Evolutionary conservation across 2,797 vertebrate genomes (phyloP).

Genomic region (Ammospiza maritima): DNA sequence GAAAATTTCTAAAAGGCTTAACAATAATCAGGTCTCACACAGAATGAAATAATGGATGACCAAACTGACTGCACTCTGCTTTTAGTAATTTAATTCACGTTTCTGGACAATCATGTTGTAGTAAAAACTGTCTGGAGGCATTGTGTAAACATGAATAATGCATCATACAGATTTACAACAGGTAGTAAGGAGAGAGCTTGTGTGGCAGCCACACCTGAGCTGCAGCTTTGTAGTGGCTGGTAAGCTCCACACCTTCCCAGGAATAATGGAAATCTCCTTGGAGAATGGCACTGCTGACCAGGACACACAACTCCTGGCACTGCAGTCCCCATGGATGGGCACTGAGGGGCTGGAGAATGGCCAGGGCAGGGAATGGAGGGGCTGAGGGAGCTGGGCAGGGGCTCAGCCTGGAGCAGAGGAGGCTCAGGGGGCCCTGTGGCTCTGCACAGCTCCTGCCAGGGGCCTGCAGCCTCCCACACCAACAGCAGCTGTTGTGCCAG

Average conservation of each 20-base stretch:
- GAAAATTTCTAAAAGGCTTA: background rate
- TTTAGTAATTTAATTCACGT: background rate
- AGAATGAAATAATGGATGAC: background rate
- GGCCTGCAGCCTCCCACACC: background rate
- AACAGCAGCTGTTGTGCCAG: accelerated
- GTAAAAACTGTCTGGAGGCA: background rate
- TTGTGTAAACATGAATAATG: background rate
- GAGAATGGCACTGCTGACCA: background rate
- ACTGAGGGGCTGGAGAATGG: accelerated
- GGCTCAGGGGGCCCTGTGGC: background rate
- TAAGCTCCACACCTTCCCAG: background rate
- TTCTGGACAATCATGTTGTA: background rate
- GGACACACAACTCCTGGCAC: background rate
- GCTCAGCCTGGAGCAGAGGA: background rate
- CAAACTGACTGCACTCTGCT: background rate
- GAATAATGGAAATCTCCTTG: background rate
- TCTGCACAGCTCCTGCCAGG: background rate
- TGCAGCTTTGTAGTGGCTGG: accelerated
- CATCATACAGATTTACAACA: background rate
- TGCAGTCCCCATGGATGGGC: accelerated
- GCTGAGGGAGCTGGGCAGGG: background rate
- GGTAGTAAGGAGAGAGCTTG: background rate
- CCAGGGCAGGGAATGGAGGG: accelerated
- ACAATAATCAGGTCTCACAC: background rate
- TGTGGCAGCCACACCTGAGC: background rate